Percentiles rank a stretch among this genome's conserved stretches.
Evolutionary conservation across 2,113 vertebrate genomes (phyloP).

Genomic region (Hydropotes inermis): DNA sequence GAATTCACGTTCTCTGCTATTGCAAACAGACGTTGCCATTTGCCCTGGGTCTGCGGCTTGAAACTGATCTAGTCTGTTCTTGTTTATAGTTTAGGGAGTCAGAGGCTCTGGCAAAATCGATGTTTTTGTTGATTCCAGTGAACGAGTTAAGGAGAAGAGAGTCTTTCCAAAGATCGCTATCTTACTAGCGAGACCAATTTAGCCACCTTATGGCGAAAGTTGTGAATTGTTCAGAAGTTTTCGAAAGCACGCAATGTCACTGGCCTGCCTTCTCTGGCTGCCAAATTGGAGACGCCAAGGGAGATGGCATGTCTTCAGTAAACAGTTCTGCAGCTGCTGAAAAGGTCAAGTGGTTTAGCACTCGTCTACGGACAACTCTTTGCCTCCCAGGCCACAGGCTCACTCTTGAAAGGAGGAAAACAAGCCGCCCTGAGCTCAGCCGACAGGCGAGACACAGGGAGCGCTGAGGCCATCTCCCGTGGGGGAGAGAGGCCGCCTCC

Average conservation of each 20-base stretch:
- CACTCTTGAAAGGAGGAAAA: background rate
- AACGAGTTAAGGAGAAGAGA: background rate
- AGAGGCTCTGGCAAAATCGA: background rate
- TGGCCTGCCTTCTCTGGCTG: constrained; percentile 21
- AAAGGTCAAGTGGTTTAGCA: constrained; percentile 63
- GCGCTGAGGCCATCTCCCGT: background rate
- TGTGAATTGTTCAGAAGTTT: constrained; percentile 42
- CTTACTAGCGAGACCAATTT: background rate
- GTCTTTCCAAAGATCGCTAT: background rate
- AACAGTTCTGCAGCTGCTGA: constrained; percentile 53
- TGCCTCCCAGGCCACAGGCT: background rate
- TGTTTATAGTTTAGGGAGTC: background rate
- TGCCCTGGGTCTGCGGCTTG: background rate
- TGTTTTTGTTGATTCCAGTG: background rate
- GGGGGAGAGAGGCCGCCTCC: background rate
- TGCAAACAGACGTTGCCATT: background rate
- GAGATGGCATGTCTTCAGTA: constrained; percentile 1
- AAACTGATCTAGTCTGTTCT: background rate
- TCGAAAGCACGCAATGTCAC: constrained; percentile 41
- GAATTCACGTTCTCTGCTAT: background rate
- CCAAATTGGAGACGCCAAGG: background rate
- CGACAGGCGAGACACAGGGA: background rate
- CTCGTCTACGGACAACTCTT: constrained; percentile 44
- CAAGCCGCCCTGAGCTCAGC: background rate
- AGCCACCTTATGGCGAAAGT: constrained; percentile 31